Evolutionary conservation across 2,113 vertebrate genomes (phyloP), one percentile per base, ranked within the genome.

Genomic region (Carettochelys insculpta): DNA sequence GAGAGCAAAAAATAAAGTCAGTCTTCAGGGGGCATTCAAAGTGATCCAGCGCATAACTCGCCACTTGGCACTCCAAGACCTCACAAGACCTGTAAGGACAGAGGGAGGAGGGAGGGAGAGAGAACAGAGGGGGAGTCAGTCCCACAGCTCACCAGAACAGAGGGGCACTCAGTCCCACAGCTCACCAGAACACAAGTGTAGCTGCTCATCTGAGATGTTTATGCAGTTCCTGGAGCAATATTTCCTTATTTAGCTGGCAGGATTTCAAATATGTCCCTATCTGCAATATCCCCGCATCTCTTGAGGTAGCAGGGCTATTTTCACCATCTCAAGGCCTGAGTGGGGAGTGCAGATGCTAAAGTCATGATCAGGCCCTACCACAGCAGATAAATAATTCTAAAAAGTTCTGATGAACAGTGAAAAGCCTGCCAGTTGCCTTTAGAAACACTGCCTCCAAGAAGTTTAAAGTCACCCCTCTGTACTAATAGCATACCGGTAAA

Each of bases 11-110:
- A 86, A 80, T 51, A 80, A 94, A 85, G 73, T 96, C 97, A 97
- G 92, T 96, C 96, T 93, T 97, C 98, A 98, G 98, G 97, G 92
- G 97, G 97, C 45, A 87, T 58, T 88, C 61, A 82, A 92, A 88
- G 86, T 84, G 90, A 84, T 52, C 85, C 92, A 94, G 94, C 73
- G 86, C 96, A 95, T 95, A 84, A 93, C 92, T 97, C 83, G 94
- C 90, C 89, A 88, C 78, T 94, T 94, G 84, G 87, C 88, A 93
- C 78, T 91, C 83, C 68, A 16, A 0, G 29, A 92, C 11, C 86
- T 96, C 96, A 89, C 61, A 54, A 92, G 81, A 90, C 92, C 97
- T 97, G 76, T 68, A 34, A 38, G 34, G 27, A 86, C 48, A 91
- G 86, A 11, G 41, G 27, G 80, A 90, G 31, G 77, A 50, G 8